Percentiles rank a stretch among this genome's conserved stretches.
These are phyloP conservation scores for Lomographa bimaculata DNA, from an alignment of 2,888 invertebrate species.

Conservation along the genomic window DNA sequence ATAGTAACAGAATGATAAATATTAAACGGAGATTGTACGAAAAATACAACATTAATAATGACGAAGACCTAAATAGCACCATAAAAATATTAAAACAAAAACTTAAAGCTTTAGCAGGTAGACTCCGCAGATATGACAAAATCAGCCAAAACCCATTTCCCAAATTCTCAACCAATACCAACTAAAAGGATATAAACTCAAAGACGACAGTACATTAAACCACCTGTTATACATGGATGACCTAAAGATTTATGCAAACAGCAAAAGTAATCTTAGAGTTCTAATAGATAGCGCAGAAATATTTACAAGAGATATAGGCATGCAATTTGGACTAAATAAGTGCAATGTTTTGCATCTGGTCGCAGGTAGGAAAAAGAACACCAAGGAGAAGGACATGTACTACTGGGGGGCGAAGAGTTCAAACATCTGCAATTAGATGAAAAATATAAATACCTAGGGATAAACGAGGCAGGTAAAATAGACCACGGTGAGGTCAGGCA, in stretches of 20 bases:
- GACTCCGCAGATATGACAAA: no score
- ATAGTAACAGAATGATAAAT: no score
- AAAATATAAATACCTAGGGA: conserved; percentile 29
- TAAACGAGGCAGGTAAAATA: conserved; percentile 16
- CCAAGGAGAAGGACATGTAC: no score
- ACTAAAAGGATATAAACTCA: conserved; percentile 23
- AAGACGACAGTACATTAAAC: conserved; percentile 19
- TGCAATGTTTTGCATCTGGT: conserved; percentile 22
- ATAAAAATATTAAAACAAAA: no score
- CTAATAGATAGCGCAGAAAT: conserved; percentile 20
- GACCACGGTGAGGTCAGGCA: conserved; percentile 19
- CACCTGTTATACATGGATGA: conserved; percentile 31
- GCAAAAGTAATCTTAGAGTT: not conserved
- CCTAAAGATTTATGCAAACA: conserved; percentile 10
- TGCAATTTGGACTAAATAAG: not conserved
- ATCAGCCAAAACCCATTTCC: conserved; percentile 22
- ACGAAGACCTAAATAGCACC: no score
- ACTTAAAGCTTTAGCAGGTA: no score
- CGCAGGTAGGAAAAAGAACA: conserved; percentile 7
- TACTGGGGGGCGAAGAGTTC: conserved; percentile 20
- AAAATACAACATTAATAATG: no score
- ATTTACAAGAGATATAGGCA: conserved; percentile 22
- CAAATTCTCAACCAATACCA: conserved; percentile 21
- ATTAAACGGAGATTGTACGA: no score
- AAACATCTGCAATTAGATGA: conserved; percentile 7